These are phyloP conservation scores for Microplitis deprimator DNA, from an alignment of 2,888 invertebrate species.

Conservation along the genomic window DNA sequence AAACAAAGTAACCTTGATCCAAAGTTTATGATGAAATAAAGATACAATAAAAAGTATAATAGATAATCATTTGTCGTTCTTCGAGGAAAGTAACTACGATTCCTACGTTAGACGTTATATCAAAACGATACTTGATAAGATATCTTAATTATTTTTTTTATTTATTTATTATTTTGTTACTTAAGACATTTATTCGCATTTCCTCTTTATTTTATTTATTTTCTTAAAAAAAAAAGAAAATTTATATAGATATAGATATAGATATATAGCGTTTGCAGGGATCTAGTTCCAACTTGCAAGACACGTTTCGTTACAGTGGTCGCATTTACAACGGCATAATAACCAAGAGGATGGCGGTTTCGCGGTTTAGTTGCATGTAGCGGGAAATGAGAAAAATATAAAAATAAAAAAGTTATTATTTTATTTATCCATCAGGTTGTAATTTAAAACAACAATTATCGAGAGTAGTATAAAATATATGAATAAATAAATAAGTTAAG, in stretches of 20 bases:
- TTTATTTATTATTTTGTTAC: not conserved
- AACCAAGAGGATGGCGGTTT: constrained; percentile 38
- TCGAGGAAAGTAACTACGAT: constrained; percentile 11
- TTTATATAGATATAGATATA: not conserved
- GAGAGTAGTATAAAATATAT: not conserved
- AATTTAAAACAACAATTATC: not conserved
- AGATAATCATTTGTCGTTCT: constrained; percentile 4
- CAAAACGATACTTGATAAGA: constrained; percentile 9
- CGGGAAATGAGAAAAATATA: constrained; percentile 28
- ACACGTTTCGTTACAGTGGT: constrained; percentile 42
- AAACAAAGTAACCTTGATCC: not conserved
- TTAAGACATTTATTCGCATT: not conserved
- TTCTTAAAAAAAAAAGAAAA: not conserved
- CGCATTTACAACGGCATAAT: constrained; percentile 38
- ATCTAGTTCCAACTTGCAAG: constrained; percentile 40
- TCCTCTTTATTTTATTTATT: not conserved
- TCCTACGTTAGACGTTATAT: not conserved
- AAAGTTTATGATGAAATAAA: not conserved
- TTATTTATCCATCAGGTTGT: not conserved
- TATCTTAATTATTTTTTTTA: not conserved
- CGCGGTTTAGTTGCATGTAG: constrained; percentile 31
- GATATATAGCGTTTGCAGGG: constrained; percentile 21
- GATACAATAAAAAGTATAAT: not conserved
- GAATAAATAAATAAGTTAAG: not conserved
- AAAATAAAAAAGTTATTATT: not conserved